These are phyloP conservation scores for Schlechtendalia chinensis DNA, from an alignment of 1,140 invertebrate genomes.

Conservation along the genomic window DNA sequence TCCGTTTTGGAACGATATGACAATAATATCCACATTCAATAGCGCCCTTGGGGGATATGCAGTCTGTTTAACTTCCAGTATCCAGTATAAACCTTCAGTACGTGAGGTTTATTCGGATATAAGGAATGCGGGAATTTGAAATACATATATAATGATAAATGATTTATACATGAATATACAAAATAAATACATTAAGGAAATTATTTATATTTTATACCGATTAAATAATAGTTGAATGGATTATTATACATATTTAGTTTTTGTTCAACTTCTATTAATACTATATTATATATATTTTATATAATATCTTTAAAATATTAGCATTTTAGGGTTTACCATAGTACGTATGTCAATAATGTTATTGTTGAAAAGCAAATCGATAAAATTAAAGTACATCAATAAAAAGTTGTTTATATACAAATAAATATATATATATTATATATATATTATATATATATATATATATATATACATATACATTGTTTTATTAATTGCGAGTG, in stretches of 20 bases:
- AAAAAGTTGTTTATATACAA: too few species aligned
- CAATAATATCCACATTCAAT: constrained; percentile 42
- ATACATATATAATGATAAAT: not conserved
- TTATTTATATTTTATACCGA: not conserved
- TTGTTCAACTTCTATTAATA: too few species aligned
- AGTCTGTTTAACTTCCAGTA: not conserved
- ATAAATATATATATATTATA: too few species aligned
- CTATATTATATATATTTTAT: not conserved
- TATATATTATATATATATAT: too few species aligned
- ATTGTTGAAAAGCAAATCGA: too few species aligned
- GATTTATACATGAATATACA: not conserved
- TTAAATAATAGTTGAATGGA: not conserved
- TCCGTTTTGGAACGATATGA: constrained; percentile 34
- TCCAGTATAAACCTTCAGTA: constrained; percentile 4
- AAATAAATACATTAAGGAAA: not conserved
- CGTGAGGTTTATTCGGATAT: constrained; percentile 18
- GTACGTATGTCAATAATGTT: too few species aligned
- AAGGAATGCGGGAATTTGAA: not conserved
- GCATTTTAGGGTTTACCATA: too few species aligned
- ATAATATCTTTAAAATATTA: too few species aligned
- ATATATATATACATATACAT: too few species aligned
- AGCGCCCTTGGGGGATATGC: constrained; percentile 22
- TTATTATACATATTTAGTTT: not conserved
- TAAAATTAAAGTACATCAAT: too few species aligned
- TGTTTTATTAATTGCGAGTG: too few species aligned